Evolutionary conservation across 2,888 invertebrate species (phyloP).

Genomic region (Lasioglossum figueresi): DNA sequence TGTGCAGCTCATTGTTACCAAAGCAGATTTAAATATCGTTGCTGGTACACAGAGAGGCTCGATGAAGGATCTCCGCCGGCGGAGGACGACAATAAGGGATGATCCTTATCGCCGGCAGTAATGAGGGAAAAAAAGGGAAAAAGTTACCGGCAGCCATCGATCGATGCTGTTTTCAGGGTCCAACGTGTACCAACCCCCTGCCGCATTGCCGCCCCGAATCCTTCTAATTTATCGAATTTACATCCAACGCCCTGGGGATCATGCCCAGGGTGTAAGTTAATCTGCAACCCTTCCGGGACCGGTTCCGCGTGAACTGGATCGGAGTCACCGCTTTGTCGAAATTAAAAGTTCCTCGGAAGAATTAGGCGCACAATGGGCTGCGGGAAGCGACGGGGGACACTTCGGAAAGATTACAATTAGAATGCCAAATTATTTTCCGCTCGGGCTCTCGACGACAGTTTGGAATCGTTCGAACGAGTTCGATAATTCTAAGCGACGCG

Average conservation of each 20-base stretch:
- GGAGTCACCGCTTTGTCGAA: background rate
- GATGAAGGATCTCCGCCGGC: slow-evolving; percentile 18
- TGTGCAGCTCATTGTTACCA: slow-evolving; percentile 64
- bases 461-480: background rate
- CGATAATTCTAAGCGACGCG: background rate
- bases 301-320: background rate
- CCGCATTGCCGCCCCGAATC: background rate
- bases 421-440: background rate
- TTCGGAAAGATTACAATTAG: background rate
- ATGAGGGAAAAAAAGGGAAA: slow-evolving; percentile 42
- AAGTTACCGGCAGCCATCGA: slow-evolving; percentile 23
- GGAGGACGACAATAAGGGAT: slow-evolving; percentile 48
- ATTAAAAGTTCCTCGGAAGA: slow-evolving; percentile 12
- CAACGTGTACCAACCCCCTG: slow-evolving; percentile 11
- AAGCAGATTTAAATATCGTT: slow-evolving; percentile 64
- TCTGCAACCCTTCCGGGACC: slow-evolving; percentile 4
- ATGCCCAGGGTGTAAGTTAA: slow-evolving; percentile 8
- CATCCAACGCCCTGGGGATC: slow-evolving; percentile 12
- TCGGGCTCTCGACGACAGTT: background rate
- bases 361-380: background rate
- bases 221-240: slow-evolving; percentile 48
- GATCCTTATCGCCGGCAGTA: slow-evolving; percentile 59
- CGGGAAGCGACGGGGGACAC: background rate
- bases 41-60: slow-evolving; percentile 18
- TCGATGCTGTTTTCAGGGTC: slow-evolving; percentile 14